Percentiles rank a stretch among this genome's conserved stretches.
Conservation (phyloP, 2,888 invertebrate genomes). For the Trachelus iudaicus region DNA sequence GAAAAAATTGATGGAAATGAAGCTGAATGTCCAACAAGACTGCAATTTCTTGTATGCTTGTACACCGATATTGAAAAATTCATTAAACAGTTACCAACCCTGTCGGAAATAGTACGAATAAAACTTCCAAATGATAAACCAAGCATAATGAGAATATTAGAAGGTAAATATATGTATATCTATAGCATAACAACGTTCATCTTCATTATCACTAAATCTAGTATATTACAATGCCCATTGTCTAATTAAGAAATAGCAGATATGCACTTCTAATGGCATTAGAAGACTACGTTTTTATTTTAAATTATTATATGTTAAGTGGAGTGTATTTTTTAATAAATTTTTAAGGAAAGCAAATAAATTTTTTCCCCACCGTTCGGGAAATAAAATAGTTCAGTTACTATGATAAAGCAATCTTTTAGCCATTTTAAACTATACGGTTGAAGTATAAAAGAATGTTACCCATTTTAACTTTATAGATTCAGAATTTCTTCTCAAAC, state of each 20-base stretch:
- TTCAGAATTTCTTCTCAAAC: neutral
- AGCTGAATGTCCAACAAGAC: conserved; percentile 25
- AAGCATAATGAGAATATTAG: conserved; percentile 40
- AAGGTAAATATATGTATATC: conserved; percentile 39
- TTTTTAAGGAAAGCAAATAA: neutral
- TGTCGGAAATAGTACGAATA: conserved; percentile 44
- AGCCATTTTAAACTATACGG: neutral
- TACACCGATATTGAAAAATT: conserved; percentile 63
- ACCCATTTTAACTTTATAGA: neutral
- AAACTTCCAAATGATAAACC: conserved; percentile 43
- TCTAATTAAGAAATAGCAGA: no score
- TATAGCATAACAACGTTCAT: neutral
- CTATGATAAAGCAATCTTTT: neutral
- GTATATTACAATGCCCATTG: no score
- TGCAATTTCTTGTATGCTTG: conserved; percentile 61
- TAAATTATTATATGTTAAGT: no score
- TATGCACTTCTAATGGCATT: no score
- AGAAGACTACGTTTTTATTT: no score
- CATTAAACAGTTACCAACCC: conserved; percentile 47
- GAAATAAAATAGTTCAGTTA: neutral
- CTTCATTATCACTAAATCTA: no score
- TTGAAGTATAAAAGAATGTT: neutral
- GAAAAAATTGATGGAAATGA: conserved; percentile 43
- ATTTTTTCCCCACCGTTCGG: no score
- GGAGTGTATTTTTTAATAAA: neutral